phyloP scores from a whole-genome alignment of 2,888 invertebrate species.

The Meiosimyza decipiens region DNA sequence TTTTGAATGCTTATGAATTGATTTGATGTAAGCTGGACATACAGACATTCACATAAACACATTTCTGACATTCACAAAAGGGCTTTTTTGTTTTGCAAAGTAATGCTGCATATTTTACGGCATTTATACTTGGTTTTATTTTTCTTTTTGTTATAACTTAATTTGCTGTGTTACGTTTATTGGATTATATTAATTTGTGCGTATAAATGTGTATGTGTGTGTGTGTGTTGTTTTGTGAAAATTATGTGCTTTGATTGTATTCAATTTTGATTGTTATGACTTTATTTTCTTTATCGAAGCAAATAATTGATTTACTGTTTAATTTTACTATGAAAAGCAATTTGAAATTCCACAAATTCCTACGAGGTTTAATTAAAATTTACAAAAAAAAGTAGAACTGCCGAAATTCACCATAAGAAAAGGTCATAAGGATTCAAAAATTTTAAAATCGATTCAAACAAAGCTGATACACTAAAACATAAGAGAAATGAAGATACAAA shows the following conservation, averaged over 20 bases:
- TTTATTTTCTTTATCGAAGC: too few relatives aligned
- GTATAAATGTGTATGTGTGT: not conserved
- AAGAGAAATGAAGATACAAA: too few relatives aligned
- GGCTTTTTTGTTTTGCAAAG: not conserved
- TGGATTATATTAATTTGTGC: not conserved
- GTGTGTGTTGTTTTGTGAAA: conserved; percentile 6
- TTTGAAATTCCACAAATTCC: not conserved
- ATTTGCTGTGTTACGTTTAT: conserved; percentile 26
- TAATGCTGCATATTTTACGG: conserved; percentile 13
- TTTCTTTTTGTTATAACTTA: conserved; percentile 7
- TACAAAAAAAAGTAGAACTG: too few relatives aligned
- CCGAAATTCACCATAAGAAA: too few relatives aligned
- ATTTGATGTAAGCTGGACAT: conserved; percentile 23
- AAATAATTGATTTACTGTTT: not conserved
- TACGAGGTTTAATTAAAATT: not conserved
- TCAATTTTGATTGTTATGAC: not conserved
- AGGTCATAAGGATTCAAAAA: too few relatives aligned
- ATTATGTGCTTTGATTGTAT: not conserved
- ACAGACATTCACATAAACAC: not conserved
- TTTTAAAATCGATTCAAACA: too few relatives aligned
- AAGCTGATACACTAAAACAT: too few relatives aligned
- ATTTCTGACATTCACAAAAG: not conserved
- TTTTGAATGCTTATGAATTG: conserved; percentile 35
- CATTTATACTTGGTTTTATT: not conserved
- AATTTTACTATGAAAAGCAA: not conserved